Evolutionary conservation across 2,113 vertebrate species (phyloP).

Genomic region (Protomyctophum bolini): DNA sequence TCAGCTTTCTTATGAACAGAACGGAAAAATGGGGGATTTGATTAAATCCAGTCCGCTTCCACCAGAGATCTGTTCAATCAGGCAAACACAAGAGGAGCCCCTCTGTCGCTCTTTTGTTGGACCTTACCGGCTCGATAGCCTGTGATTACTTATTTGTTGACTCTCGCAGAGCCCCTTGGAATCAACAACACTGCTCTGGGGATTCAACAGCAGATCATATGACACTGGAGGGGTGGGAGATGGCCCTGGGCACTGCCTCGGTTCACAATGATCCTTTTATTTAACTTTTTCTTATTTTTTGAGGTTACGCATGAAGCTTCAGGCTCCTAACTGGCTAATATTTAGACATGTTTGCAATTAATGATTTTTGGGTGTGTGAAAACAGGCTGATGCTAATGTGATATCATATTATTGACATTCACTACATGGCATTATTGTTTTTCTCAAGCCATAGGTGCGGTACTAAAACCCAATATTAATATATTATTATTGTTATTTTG

Average conservation of each 20-base stretch:
- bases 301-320: slow-evolving; percentile 21
- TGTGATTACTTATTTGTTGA: slow-evolving; percentile 36
- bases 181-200: slow-evolving; percentile 27
- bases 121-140: slow-evolving; percentile 6
- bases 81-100: slow-evolving; percentile 35
- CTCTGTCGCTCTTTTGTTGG: slow-evolving; percentile 11
- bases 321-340: slow-evolving; percentile 2
- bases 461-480: not conserved
- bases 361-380: not conserved
- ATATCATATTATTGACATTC: not conserved
- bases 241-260: not conserved
- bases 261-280: slow-evolving; percentile 1
- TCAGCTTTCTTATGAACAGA: not conserved
- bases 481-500: not conserved
- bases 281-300: not conserved
- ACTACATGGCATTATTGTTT: not conserved
- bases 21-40: not conserved
- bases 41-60: not conserved
- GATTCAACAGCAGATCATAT: slow-evolving; percentile 15
- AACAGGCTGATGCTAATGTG: not conserved
- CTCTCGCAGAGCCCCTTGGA: slow-evolving; percentile 12
- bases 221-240: no score
- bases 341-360: not conserved
- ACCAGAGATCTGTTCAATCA: slow-evolving; percentile 51
- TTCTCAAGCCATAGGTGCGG: not conserved